Percentiles rank a stretch among this genome's conserved stretches.
Conservation (phyloP, 2,888 invertebrate genomes). For the Apamea monoglypha region DNA sequence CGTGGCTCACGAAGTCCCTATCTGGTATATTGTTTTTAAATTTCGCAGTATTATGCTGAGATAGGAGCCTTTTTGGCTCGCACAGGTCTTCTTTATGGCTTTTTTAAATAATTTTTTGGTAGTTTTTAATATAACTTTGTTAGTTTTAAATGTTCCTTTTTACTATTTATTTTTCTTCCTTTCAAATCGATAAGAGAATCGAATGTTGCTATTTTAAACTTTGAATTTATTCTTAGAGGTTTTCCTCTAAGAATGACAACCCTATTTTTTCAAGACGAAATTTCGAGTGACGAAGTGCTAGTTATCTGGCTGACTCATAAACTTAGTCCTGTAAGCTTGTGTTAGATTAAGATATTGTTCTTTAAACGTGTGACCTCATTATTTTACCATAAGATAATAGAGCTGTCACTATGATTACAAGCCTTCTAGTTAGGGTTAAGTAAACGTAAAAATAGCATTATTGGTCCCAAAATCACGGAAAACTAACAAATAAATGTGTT, state of each 20-base stretch:
- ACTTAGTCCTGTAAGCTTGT: slow-evolving; percentile 45
- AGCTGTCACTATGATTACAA: neutral
- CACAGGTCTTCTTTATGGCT: neutral
- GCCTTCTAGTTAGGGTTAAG: neutral
- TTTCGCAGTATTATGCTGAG: neutral
- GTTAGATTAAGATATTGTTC: slow-evolving; percentile 62
- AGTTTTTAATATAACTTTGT: neutral
- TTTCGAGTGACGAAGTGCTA: slow-evolving; percentile 56
- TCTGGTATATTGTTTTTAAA: neutral
- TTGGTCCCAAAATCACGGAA: neutral
- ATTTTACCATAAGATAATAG: slow-evolving; percentile 32
- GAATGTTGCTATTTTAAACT: neutral
- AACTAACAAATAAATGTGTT: neutral
- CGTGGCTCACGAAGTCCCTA: neutral
- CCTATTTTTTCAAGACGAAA: slow-evolving; percentile 49
- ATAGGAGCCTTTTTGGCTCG: neutral
- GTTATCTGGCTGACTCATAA: slow-evolving; percentile 64
- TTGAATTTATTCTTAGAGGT: neutral
- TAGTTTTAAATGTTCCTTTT: neutral
- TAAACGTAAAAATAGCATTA: neutral
- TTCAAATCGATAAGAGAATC: neutral
- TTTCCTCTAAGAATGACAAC: slow-evolving; percentile 5
- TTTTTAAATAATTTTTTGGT: neutral
- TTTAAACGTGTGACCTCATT: slow-evolving; percentile 55
- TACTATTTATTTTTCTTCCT: neutral